Conservation (phyloP, 2,888 invertebrate genomes). For the Eristalis pertinax region DNA sequence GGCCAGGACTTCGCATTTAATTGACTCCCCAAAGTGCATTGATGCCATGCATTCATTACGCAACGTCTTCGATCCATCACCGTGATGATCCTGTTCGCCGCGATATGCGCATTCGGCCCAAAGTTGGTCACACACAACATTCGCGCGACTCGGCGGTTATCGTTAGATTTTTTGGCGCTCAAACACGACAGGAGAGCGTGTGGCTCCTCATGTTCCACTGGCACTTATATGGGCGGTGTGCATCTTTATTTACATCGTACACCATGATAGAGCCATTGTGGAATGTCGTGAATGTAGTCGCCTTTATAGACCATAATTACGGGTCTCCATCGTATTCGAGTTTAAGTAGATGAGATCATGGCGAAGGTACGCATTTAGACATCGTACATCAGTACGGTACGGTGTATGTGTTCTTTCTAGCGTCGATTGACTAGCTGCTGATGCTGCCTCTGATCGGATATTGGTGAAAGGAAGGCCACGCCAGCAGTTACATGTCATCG, state of each 20-base stretch:
- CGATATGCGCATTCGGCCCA: conserved; percentile 45
- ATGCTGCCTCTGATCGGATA: neutral
- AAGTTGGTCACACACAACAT: conserved; percentile 67
- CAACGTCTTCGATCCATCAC: conserved; percentile 29
- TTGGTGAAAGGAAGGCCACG: neutral
- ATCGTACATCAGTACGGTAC: neutral
- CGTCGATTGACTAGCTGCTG: neutral
- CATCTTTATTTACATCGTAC: conserved; percentile 52
- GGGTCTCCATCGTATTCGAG: neutral
- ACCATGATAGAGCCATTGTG: conserved; percentile 15
- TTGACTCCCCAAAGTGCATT: conserved; percentile 60
- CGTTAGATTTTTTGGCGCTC: conserved; percentile 17
- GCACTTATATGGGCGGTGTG: conserved; percentile 44
- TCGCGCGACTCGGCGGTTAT: neutral
- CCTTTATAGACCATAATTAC: conserved; percentile 18
- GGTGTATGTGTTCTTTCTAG: neutral
- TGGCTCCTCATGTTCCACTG: conserved; percentile 52
- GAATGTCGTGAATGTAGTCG: conserved; percentile 19
- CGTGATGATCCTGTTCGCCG: conserved; percentile 50
- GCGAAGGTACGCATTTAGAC: neutral
- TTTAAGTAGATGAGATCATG: conserved; percentile 9
- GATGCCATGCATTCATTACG: neutral
- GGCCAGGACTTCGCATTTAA: conserved; percentile 23
- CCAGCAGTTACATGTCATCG: neutral
- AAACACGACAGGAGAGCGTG: conserved; percentile 49